Conservation (phyloP, 2,113 vertebrate genomes). For the Barnardius zonarius region DNA sequence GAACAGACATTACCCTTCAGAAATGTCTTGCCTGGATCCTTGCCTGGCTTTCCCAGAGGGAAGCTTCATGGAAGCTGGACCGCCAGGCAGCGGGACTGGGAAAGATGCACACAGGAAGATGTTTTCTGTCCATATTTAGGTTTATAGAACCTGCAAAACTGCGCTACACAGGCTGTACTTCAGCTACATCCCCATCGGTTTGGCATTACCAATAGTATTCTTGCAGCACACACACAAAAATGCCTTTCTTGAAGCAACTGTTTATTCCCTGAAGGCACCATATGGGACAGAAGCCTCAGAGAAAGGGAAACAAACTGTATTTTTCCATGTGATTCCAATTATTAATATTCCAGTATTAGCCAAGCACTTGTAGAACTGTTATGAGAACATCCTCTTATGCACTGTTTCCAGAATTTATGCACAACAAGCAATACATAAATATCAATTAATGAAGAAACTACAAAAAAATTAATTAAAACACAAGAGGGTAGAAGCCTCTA, state of each 20-base stretch:
- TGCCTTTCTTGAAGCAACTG: neutral
- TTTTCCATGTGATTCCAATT: neutral
- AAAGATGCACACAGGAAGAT: neutral
- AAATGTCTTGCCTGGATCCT: neutral
- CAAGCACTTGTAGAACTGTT: slow-evolving; percentile 50
- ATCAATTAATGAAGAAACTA: slow-evolving; percentile 70
- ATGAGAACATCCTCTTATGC: slow-evolving; percentile 53
- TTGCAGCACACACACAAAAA: neutral
- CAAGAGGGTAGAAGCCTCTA: slow-evolving; percentile 43
- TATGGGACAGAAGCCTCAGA: neutral
- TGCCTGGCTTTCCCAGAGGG: neutral
- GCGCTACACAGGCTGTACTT: neutral
- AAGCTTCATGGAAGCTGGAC: neutral
- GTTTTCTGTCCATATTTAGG: neutral
- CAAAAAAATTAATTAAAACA: slow-evolving; percentile 69
- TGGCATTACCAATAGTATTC: neutral
- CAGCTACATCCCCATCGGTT: neutral
- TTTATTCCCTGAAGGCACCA: neutral
- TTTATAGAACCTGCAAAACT: neutral
- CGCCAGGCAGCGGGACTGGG: neutral
- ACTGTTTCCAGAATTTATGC: slow-evolving; percentile 63
- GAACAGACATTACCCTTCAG: neutral
- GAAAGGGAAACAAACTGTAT: slow-evolving; percentile 9
- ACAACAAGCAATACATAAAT: slow-evolving; percentile 67
- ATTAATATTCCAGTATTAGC: slow-evolving; percentile 59